phyloP scores from a whole-genome alignment of 2,888 invertebrate genomes.

The Sepiola atlantica region DNA sequence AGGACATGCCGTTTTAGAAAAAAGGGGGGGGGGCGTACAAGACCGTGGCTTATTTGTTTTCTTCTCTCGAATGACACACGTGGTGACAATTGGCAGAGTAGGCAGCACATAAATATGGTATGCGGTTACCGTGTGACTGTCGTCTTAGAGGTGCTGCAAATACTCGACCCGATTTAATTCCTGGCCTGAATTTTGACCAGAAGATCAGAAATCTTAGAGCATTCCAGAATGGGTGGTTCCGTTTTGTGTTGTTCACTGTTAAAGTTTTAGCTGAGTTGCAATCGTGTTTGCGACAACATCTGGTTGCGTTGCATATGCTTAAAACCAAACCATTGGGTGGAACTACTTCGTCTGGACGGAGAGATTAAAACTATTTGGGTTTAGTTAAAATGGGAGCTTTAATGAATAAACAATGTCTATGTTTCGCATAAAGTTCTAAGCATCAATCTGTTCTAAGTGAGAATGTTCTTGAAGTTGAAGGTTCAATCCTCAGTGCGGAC shows the following conservation, averaged over 20 bases:
- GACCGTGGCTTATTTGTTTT: not conserved
- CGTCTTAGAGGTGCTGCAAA: not conserved
- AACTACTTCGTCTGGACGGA: not conserved
- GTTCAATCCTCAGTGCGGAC: too few species aligned
- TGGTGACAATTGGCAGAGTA: not conserved
- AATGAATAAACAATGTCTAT: too few species aligned
- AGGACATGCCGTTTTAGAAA: constrained; percentile 15
- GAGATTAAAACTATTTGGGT: too few species aligned
- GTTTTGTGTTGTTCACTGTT: not conserved
- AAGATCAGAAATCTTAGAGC: not conserved
- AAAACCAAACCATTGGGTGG: not conserved
- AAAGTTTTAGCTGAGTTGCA: not conserved
- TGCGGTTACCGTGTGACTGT: not conserved
- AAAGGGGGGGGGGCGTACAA: constrained; percentile 11
- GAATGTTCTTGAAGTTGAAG: too few species aligned
- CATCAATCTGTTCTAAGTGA: too few species aligned
- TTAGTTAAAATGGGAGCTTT: too few species aligned
- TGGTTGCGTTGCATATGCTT: not conserved
- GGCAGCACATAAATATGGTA: not conserved
- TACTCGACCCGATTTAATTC: not conserved
- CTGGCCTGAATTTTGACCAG: constrained; percentile 6
- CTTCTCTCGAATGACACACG: constrained; percentile 1
- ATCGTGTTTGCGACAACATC: not conserved
- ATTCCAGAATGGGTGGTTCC: not conserved
- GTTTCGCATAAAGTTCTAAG: too few species aligned